Base-by-base conservation (phyloP, 2,888 invertebrate genomes). In the Stegana nigrithorax region DNA sequence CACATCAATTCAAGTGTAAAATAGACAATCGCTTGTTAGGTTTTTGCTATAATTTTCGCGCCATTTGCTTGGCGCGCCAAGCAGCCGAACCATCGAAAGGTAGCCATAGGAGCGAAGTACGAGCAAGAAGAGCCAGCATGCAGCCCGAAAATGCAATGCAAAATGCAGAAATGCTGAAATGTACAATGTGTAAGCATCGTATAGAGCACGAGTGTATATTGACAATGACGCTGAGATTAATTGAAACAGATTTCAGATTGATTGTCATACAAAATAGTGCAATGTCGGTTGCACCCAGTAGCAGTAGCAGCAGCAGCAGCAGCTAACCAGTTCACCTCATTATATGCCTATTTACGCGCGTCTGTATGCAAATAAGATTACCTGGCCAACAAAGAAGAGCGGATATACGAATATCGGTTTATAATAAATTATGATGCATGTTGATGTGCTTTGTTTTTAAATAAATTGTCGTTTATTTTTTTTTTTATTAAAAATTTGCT, bases 211-310 rank as follows among this genome's bases (percentile, higher is more conserved):
- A n/a, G n/a, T n/a, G n/a, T n/a, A 82, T 82, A 81, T 81, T 81
- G 81, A 81, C 81, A 82, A 81, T 81, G 82, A 81, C 82, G 81
- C 75, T 78, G 17, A 39, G 39, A 81, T 81, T 81, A 82, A 81
- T 81, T 81, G 81, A 81, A 81, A 81, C 82, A 81, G 81, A 82
- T 81, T 82, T 81, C 75, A 71, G 81, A 81, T 82, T 81, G 82
- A 82, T 79, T 79, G 78, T 29, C 29, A 29, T 29, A 29, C 29
- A 29, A 29, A 42, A 42, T 42, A 10, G 14, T 42, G n/a, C 42
- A 6, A 6, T 14, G 29, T 42, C 7, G 12, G 14, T 5, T 32
- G 12, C 12, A 8, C 32, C 32, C 32, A 32, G 6, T n/a, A n/a
- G n/a, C n/a, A n/a, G n/a, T n/a, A n/a, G n/a, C n/a, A n/a, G n/a